These are phyloP conservation scores for Hyphantria cunea DNA, from an alignment of 1,140 invertebrate genomes.

Conservation along the genomic window DNA sequence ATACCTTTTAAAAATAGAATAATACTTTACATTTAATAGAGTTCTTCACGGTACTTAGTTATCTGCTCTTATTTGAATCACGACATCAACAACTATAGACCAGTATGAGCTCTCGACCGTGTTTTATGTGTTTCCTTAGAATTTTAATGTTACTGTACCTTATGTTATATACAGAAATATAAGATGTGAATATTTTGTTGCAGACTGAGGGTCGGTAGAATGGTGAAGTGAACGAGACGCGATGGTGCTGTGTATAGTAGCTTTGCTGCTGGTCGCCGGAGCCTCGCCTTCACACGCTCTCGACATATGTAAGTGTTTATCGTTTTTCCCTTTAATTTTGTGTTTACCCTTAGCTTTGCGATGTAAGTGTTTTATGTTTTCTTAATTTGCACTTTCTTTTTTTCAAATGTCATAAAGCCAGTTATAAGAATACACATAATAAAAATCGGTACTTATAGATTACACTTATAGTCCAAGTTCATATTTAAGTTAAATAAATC, in stretches of 20 bases:
- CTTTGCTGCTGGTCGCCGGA: slow-evolving; percentile 47
- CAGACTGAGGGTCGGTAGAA: slow-evolving; percentile 54
- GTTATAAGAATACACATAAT: no score
- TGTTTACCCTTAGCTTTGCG: neutral
- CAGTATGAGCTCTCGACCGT: neutral
- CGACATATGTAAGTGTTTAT: slow-evolving; percentile 64
- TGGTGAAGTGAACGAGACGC: slow-evolving; percentile 68
- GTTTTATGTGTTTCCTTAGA: slow-evolving; percentile 2
- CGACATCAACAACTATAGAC: neutral
- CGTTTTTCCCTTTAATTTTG: neutral
- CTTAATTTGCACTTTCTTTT: neutral
- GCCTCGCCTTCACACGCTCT: slow-evolving; percentile 48
- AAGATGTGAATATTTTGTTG: slow-evolving; percentile 31
- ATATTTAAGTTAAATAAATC: neutral
- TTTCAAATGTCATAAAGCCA: neutral
- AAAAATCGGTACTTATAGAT: neutral
- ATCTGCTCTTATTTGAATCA: slow-evolving; percentile 9
- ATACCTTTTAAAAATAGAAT: neutral
- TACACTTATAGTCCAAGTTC: no score
- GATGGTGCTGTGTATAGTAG: slow-evolving; percentile 63
- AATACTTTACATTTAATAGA: neutral
- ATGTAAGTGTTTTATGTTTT: neutral
- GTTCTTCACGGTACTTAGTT: neutral
- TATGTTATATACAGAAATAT: neutral
- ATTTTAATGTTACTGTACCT: neutral